Evolutionary conservation across 2,797 vertebrate species (phyloP).

Genomic region (Gadopsis marmoratus): DNA sequence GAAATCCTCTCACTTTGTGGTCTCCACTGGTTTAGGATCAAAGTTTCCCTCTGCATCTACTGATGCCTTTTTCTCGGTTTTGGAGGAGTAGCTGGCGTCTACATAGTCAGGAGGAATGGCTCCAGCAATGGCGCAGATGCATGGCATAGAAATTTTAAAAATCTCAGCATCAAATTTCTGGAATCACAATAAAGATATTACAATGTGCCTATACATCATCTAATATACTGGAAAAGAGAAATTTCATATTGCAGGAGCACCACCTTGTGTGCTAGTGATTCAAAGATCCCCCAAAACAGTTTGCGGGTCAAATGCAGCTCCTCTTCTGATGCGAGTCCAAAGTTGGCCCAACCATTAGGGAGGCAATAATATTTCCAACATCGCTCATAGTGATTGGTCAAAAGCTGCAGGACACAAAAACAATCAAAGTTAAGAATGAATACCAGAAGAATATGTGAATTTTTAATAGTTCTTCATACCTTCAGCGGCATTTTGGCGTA

Average conservation of each 20-base stretch:
- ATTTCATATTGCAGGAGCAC: neutral
- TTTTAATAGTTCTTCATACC: conserved; percentile 73
- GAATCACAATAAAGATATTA: conserved; percentile 47
- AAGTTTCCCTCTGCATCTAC: conserved; percentile 98
- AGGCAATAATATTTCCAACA: conserved; percentile 98
- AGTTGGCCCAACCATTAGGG: conserved; percentile 96
- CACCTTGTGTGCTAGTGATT: conserved; percentile 95
- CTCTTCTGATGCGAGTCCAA: conserved; percentile 94
- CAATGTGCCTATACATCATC: neutral
- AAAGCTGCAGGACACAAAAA: conserved; percentile 82
- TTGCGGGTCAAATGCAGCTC: conserved; percentile 96
- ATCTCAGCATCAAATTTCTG: conserved; percentile 94
- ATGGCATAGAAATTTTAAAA: conserved; percentile 96
- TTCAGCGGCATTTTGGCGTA: conserved; percentile 96
- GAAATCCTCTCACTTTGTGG: conserved; percentile 89
- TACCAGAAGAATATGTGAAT: neutral
- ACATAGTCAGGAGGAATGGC: conserved; percentile 96
- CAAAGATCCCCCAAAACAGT: conserved; percentile 98
- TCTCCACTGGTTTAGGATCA: conserved; percentile 95
- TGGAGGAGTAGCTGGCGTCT: conserved; percentile 95
- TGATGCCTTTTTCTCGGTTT: conserved; percentile 95
- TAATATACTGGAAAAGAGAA: neutral
- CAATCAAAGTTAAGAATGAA: neutral
- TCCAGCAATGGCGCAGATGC: conserved; percentile 94
- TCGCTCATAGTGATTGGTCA: conserved; percentile 97